Evolutionary conservation across 1,140 invertebrate species (phyloP), one percentile per base, ranked within the genome.

Genomic region (Penaeus chinensis): DNA sequence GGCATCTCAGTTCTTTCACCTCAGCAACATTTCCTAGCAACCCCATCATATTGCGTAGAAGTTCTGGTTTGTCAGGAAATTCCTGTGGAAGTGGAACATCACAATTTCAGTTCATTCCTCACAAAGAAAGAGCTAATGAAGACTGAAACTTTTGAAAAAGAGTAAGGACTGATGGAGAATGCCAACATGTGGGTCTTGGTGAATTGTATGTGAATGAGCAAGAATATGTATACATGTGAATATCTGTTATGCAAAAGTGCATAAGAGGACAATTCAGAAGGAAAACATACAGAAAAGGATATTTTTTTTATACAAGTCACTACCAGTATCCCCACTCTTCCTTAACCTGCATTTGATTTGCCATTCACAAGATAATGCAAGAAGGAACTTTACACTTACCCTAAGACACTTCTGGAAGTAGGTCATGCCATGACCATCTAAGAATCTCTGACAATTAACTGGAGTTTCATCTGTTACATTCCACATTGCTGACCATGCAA

Each of bases 401-500:
- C 79, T 85, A 61, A 98, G 94, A 93, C 98, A 99, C 84, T 94
- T 94, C 0, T 97, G 93, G 92, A 99, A 99, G 87, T 96, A 94
- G 85, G 95, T 94, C 96, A 99, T 97, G 83, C 98, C 98, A 74
- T 94, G 93, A 82, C 95, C 95, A 90, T 97, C 95, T 62, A 99
- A 93, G 93, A 99, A 99, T 91, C 96, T 94, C 92, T 95, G 94
- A 93, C 98, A 99, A 93, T 99, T 99, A 87, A 95, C 94, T 42
- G 97, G 96, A 63, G 97, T 98, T 93, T 99, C 98, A 93, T 99
- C 98, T 76, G 98, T 99, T 76, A 99, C 97, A 93, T 99, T 99
- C 96, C 96, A 97, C 96, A 99, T 96, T 5, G 97, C 98, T 87
- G 97, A 99, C 98, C 98, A 99, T 32, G 85, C 85, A 81, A 87